Percentiles rank a stretch among this genome's conserved stretches.
phyloP scores from a whole-genome alignment of 2,888 invertebrate genomes.

The Caenorhabditis panamensis region DNA sequence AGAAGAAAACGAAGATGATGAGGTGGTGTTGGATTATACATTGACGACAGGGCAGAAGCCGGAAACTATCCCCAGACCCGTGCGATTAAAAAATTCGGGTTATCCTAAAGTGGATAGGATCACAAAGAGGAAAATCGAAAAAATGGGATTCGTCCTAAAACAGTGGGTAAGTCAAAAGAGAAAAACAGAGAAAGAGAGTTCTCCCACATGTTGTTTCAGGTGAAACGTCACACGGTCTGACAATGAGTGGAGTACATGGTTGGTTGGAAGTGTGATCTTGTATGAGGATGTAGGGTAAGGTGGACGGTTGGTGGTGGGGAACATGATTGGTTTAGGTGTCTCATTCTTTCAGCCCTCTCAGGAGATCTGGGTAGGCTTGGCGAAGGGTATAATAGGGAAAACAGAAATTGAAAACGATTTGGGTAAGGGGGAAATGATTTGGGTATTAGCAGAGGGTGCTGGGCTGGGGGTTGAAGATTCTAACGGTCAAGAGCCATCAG shows the following conservation, averaged over 20 bases:
- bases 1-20: constrained; percentile 13
- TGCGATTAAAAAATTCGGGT: constrained; percentile 44
- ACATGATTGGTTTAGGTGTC: constrained; percentile 18
- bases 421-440: constrained; percentile 26
- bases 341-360: constrained; percentile 58
- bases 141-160: constrained; percentile 55
- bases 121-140: constrained; percentile 45
- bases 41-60: constrained; percentile 36
- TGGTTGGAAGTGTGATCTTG: constrained; percentile 17
- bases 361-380: constrained; percentile 59
- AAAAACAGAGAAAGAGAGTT: constrained; percentile 23
- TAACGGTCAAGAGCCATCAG: constrained; percentile 79
- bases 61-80: constrained; percentile 58
- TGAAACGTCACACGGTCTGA: constrained; percentile 15
- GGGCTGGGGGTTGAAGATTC: constrained; percentile 15
- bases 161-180: constrained; percentile 41
- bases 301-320: neutral
- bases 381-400: constrained; percentile 20
- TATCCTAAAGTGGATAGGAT: constrained; percentile 56
- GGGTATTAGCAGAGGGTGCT: constrained; percentile 14
- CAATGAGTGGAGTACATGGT: constrained; percentile 35
- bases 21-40: constrained; percentile 53
- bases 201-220: constrained; percentile 27
- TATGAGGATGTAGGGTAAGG: constrained; percentile 9
- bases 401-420: constrained; percentile 20